phyloP scores from a whole-genome alignment of 2,888 invertebrate genomes.

The Melinaea menophilus region DNA sequence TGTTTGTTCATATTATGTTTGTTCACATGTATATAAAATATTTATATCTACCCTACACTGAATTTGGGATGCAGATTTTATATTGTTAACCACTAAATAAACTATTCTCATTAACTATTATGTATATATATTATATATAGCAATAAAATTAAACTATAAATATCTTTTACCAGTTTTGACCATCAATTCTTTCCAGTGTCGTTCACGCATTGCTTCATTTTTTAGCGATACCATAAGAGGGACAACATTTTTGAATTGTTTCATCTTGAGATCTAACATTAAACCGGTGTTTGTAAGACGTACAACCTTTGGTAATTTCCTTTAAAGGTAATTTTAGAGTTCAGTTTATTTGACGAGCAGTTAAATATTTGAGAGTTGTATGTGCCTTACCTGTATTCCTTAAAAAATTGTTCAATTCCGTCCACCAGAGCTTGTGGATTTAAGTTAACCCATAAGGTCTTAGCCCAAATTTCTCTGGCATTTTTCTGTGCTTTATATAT shows the following conservation, averaged over 20 bases:
- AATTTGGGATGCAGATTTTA: too few relatives aligned
- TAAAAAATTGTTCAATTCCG: constrained; percentile 91
- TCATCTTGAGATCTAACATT: constrained; percentile 89
- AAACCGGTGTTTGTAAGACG: constrained; percentile 80
- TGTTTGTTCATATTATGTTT: too few relatives aligned
- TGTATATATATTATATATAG: too few relatives aligned
- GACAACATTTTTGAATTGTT: constrained; percentile 90
- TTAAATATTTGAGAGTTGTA: too few relatives aligned
- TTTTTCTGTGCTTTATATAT: constrained; percentile 87
- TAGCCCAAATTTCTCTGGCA: constrained; percentile 89
- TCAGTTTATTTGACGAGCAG: neutral
- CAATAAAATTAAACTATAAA: too few relatives aligned
- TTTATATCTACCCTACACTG: too few relatives aligned
- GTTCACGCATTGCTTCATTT: constrained; percentile 91
- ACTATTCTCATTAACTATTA: too few relatives aligned
- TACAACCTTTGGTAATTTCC: constrained; percentile 83
- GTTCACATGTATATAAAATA: too few relatives aligned
- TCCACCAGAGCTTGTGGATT: constrained; percentile 90
- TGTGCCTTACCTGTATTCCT: constrained; percentile 78
- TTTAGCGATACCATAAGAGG: constrained; percentile 94
- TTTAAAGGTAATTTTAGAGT: constrained; percentile 30
- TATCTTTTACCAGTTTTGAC: constrained; percentile 81
- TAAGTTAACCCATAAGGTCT: constrained; percentile 91
- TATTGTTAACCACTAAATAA: too few relatives aligned
- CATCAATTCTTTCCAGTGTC: constrained; percentile 96